These are phyloP conservation scores for Diploptera punctata DNA, from an alignment of 2,888 invertebrate species.

Conservation along the genomic window DNA sequence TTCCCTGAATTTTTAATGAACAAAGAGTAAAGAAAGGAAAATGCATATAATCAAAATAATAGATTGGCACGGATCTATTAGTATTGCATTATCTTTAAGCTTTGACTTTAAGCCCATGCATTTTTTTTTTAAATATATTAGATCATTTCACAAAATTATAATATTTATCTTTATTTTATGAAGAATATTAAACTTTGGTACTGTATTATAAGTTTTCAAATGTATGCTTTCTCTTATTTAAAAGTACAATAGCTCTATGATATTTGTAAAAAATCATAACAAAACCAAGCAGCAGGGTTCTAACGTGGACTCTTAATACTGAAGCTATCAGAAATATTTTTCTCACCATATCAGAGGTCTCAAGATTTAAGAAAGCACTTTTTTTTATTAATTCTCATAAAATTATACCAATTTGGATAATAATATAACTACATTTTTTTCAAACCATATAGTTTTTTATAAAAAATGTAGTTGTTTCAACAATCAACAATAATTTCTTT, in stretches of 20 bases:
- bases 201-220: background rate
- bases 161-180: background rate
- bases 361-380: background rate
- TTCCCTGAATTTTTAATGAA: too few species aligned
- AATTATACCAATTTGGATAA: background rate
- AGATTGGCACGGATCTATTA: background rate
- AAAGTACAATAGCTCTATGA: background rate
- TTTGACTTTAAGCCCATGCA: background rate
- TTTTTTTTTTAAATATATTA: background rate
- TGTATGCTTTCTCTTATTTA: background rate
- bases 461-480: background rate
- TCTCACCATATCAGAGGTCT: background rate
- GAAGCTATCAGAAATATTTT: background rate
- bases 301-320: background rate
- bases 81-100: background rate
- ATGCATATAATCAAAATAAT: background rate
- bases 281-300: background rate
- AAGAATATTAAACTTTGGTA: background rate
- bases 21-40: background rate
- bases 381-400: background rate
- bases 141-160: background rate
- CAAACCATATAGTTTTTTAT: background rate
- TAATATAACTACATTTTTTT: background rate
- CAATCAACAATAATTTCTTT: too few species aligned
- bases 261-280: constrained; percentile 3